Conservation (phyloP, 2,113 vertebrate species). For the Urocitellus parryii region DNA sequence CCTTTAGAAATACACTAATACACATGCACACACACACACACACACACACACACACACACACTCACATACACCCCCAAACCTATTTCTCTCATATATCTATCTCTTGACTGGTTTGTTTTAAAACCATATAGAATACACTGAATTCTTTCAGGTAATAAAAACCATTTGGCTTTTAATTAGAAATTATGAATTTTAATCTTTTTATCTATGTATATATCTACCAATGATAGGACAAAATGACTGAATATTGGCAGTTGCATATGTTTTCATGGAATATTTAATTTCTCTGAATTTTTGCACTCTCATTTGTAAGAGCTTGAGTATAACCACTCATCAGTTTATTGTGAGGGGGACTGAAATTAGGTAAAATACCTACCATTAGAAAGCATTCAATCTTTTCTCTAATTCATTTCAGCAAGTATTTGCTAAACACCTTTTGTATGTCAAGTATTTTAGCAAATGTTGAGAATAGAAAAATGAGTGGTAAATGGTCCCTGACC, state of each 20-base stretch:
- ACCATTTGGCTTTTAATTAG: neutral
- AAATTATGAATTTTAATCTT: conserved; percentile 25
- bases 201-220: neutral
- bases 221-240: neutral
- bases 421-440: conserved; percentile 17
- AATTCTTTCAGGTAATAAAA: neutral
- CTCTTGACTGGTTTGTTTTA: neutral
- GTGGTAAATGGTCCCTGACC: neutral
- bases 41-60: too few species aligned
- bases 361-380: neutral
- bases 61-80: neutral
- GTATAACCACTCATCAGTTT: neutral
- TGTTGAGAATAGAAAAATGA: neutral
- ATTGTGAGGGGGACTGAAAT: neutral
- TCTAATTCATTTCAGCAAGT: neutral
- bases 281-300: neutral
- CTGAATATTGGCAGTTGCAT: neutral
- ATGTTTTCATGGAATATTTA: neutral
- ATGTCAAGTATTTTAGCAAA: neutral
- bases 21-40: too few species aligned
- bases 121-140: neutral
- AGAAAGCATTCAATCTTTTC: neutral
- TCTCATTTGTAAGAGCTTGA: neutral
- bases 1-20: neutral
- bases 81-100: neutral